phyloP scores from a whole-genome alignment of 2,113 vertebrate genomes.

The Mustela lutreola region DNA sequence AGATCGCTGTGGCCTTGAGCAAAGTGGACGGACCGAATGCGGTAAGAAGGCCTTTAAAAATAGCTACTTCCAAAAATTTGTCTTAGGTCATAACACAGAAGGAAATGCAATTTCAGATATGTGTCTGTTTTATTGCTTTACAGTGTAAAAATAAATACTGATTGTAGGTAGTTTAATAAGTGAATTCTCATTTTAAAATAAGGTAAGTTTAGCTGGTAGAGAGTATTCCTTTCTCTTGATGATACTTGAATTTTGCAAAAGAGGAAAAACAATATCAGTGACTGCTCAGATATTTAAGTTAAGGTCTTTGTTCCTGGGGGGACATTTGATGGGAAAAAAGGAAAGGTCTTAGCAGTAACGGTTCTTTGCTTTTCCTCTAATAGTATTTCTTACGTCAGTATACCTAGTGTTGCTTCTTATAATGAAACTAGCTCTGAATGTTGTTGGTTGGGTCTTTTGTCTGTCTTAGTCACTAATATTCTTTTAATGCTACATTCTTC shows the following conservation, averaged over 20 bases:
- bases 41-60: constrained; percentile 86
- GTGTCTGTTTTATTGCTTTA: constrained; percentile 59
- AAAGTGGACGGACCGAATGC: constrained; percentile 84
- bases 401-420: constrained; percentile 23
- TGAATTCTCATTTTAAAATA: constrained; percentile 47
- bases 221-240: constrained; percentile 2
- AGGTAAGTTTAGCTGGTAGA: not conserved
- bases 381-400: constrained; percentile 60
- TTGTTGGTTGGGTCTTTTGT: constrained; percentile 73
- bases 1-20: constrained; percentile 92
- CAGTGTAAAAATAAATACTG: constrained; percentile 28
- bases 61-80: constrained; percentile 48
- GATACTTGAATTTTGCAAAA: constrained; percentile 59
- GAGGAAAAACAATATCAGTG: not conserved
- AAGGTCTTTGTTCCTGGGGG: not conserved
- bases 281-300: not conserved
- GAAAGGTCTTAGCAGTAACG: not conserved
- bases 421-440: constrained; percentile 48
- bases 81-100: constrained; percentile 13
- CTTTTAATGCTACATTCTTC: constrained; percentile 69
- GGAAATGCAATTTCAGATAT: constrained; percentile 27
- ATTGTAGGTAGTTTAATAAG: constrained; percentile 47
- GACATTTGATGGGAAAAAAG: not conserved
- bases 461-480: constrained; percentile 73
- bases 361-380: constrained; percentile 63